These are phyloP conservation scores for Oriolus oriolus DNA, from an alignment of 2,113 vertebrate species.

Conservation along the genomic window DNA sequence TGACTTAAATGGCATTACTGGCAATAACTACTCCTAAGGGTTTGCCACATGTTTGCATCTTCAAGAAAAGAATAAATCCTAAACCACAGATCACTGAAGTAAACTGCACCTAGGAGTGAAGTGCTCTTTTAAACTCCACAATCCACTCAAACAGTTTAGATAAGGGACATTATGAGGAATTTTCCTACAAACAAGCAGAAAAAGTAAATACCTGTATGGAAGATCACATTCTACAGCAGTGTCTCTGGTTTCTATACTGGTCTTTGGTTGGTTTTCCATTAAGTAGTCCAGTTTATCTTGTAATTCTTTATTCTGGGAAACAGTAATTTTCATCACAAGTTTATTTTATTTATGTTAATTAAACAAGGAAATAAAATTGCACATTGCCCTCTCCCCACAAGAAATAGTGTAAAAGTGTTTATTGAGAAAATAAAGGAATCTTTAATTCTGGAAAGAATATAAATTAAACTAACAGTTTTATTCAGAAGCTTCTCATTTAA, in stretches of 20 bases:
- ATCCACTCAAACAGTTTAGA: neutral
- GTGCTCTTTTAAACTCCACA: neutral
- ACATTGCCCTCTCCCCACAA: neutral
- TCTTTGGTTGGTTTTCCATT: constrained; percentile 81
- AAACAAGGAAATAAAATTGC: neutral
- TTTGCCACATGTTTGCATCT: neutral
- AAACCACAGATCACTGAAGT: neutral
- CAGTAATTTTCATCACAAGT: neutral
- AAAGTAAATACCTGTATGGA: constrained; percentile 78
- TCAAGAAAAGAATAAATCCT: neutral
- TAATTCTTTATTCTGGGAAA: constrained; percentile 93
- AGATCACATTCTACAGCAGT: constrained; percentile 85
- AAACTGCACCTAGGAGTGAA: neutral
- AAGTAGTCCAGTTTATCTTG: constrained; percentile 95
- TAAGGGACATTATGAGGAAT: neutral
- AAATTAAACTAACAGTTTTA: neutral
- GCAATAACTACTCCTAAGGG: neutral
- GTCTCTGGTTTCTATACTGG: constrained; percentile 81
- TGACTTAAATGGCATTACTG: neutral
- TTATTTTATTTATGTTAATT: neutral
- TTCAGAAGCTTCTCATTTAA: neutral
- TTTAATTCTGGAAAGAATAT: neutral
- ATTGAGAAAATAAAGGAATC: neutral
- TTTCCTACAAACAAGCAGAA: neutral
- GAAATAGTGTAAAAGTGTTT: neutral